These are phyloP conservation scores for Psilopogon haemacephalus DNA, from an alignment of 2,113 vertebrate genomes.

Conservation along the genomic window DNA sequence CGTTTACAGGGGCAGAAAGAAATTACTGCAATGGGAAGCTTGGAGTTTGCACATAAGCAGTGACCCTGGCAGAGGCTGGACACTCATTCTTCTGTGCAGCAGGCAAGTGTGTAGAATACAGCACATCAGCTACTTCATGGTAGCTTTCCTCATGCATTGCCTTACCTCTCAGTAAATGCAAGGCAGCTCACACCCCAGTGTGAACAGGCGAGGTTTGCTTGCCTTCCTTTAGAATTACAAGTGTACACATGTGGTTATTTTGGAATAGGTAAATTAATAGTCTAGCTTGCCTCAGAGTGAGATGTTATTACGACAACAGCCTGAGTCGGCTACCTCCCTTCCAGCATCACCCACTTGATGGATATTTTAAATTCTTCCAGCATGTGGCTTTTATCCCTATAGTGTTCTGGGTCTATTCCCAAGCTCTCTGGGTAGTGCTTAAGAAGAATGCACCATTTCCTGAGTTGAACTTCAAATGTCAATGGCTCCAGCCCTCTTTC, in stretches of 20 bases:
- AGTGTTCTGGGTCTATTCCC: neutral
- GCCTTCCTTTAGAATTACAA: neutral
- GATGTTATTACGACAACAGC: neutral
- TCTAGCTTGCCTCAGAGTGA: neutral
- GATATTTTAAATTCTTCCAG: neutral
- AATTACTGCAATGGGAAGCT: neutral
- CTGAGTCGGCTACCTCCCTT: neutral
- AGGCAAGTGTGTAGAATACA: neutral
- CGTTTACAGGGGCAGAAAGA: neutral
- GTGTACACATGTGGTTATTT: neutral
- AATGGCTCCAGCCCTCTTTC: neutral
- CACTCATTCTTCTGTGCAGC: neutral
- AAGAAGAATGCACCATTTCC: neutral
- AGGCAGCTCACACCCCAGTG: neutral
- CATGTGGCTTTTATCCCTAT: neutral
- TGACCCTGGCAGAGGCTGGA: neutral
- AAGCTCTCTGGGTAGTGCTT: neutral
- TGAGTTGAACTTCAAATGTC: neutral
- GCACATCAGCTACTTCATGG: neutral
- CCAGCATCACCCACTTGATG: neutral
- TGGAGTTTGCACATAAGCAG: neutral
- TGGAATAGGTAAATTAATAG: neutral
- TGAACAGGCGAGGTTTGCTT: neutral
- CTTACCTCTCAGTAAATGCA: neutral
- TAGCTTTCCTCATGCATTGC: neutral